phyloP scores from a whole-genome alignment of 2,888 invertebrate genomes.

The Drosophila pegasa region DNA sequence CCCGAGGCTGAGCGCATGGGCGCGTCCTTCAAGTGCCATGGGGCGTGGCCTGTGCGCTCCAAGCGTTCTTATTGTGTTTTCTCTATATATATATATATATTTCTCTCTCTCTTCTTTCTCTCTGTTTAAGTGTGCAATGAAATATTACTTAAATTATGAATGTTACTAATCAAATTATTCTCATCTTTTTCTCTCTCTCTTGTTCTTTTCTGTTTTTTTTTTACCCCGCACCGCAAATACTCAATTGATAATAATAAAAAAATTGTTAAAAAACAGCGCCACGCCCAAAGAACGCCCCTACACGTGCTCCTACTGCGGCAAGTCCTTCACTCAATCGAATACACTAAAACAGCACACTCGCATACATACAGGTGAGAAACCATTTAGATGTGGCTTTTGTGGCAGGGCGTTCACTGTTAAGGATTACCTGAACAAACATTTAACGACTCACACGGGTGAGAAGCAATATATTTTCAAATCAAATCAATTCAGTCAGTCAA shows the following conservation, averaged over 20 bases:
- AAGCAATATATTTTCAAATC: constrained; percentile 83
- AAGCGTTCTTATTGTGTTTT: constrained; percentile 45
- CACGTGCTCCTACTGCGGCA: constrained; percentile 84
- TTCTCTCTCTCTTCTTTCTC: constrained; percentile 11
- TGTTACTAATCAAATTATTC: constrained; percentile 72
- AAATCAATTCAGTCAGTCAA: constrained; percentile 76
- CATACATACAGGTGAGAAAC: constrained; percentile 85
- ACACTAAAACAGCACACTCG: constrained; percentile 85
- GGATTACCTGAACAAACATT: constrained; percentile 85
- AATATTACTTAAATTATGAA: constrained; percentile 44
- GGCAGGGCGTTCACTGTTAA: constrained; percentile 85
- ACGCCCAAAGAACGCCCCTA: constrained; percentile 85
- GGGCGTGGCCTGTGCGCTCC: constrained; percentile 69
- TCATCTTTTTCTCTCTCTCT: constrained; percentile 52
- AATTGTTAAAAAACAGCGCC: constrained; percentile 67
- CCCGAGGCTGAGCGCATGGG: constrained; percentile 70
- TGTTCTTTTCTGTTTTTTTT: constrained; percentile 37
- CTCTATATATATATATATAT: constrained; percentile 8
- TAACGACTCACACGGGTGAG: constrained; percentile 85
- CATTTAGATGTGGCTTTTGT: constrained; percentile 85
- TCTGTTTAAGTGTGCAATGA: constrained; percentile 47
- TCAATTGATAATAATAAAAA: constrained; percentile 18
- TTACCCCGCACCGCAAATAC: constrained; percentile 52
- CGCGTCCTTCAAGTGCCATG: constrained; percentile 59
- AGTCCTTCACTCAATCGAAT: constrained; percentile 85